Percentiles rank a stretch among this genome's conserved stretches.
Evolutionary conservation across 2,797 vertebrate genomes (phyloP).

Genomic region (Liasis olivaceus): DNA sequence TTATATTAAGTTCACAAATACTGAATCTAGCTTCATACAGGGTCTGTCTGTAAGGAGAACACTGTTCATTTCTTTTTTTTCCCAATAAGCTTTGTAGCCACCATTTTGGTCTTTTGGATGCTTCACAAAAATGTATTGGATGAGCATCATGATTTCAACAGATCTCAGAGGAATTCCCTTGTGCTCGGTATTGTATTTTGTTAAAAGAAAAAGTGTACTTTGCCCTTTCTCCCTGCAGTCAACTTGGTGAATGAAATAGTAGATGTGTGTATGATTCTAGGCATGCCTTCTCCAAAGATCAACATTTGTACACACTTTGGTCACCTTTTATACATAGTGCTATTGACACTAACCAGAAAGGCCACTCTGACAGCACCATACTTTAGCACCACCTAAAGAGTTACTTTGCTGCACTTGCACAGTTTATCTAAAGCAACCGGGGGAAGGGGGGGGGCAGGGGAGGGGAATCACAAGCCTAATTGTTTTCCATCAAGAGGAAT

Average conservation of each 20-base stretch:
- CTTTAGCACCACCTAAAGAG: constrained; percentile 70
- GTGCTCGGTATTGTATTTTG: constrained; percentile 58
- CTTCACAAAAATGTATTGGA: constrained; percentile 52
- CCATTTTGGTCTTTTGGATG: constrained; percentile 51
- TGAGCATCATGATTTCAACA: constrained; percentile 64
- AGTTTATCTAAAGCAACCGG: constrained; percentile 76
- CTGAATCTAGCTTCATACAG: constrained; percentile 7
- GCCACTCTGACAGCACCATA: constrained; percentile 74
- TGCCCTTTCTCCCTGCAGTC: constrained; percentile 71
- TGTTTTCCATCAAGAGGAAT: constrained; percentile 76
- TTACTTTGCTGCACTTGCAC: constrained; percentile 60
- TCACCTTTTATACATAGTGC: constrained; percentile 81
- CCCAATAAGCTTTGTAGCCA: constrained; percentile 45
- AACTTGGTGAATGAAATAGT: constrained; percentile 79
- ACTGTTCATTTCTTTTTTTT: constrained; percentile 22
- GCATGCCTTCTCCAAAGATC: constrained; percentile 82
- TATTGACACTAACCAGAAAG: constrained; percentile 82
- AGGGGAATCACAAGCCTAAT: constrained; percentile 71
- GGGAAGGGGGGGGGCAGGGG: background rate
- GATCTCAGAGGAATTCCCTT: constrained; percentile 60
- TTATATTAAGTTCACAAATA: background rate
- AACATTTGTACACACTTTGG: constrained; percentile 83
- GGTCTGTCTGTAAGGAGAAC: constrained; percentile 3
- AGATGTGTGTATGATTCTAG: constrained; percentile 82
- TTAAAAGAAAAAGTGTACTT: constrained; percentile 69